phyloP scores from a whole-genome alignment of 2,888 invertebrate genomes.

The Hypolimnas misippus region DNA sequence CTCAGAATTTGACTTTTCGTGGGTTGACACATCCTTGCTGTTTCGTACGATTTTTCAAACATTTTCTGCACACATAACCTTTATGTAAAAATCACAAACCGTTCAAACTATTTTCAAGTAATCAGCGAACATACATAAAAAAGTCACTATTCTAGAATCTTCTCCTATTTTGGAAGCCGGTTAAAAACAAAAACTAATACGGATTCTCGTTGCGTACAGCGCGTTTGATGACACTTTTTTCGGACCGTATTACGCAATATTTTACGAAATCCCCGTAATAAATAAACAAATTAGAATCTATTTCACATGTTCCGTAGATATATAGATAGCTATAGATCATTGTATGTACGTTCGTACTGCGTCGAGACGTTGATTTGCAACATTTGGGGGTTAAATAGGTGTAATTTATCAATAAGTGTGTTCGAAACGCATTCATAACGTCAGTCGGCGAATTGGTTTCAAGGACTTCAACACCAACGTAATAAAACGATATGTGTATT shows the following conservation, averaged over 20 bases:
- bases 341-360: not conserved
- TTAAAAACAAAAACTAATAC: not conserved
- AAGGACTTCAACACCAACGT: conserved; percentile 5
- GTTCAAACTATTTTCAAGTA: too few species aligned
- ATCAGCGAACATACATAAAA: too few species aligned
- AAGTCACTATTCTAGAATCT: too few species aligned
- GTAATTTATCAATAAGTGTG: conserved; percentile 12
- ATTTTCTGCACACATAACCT: too few species aligned
- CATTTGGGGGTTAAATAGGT: conserved; percentile 13
- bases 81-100: too few species aligned
- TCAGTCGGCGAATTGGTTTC: conserved; percentile 1
- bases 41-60: too few species aligned
- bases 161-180: too few species aligned
- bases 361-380: conserved; percentile 7
- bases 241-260: not conserved
- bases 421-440: not conserved
- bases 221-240: not conserved
- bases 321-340: too few species aligned
- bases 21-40: too few species aligned
- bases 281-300: not conserved
- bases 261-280: not conserved
- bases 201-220: not conserved
- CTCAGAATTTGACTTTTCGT: too few species aligned
- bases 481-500: not conserved
- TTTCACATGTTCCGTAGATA: not conserved